Conservation (phyloP, 2,888 invertebrate species). For the Athrips mouffetella region DNA sequence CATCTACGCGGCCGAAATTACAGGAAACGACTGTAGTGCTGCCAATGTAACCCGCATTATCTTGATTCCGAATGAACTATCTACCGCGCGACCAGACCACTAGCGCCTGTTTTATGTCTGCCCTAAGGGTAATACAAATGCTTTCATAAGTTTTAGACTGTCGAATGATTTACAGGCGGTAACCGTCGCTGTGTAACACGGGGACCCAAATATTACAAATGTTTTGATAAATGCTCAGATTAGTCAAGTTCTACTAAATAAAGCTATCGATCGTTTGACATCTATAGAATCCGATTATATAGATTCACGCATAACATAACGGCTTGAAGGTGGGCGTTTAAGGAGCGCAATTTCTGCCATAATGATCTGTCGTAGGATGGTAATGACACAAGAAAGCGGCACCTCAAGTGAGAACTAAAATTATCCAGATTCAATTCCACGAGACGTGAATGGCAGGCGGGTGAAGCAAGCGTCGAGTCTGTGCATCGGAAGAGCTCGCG, state of each 20-base stretch:
- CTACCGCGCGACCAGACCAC: conserved; percentile 43
- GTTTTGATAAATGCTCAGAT: not conserved
- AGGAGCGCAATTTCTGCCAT: conserved; percentile 18
- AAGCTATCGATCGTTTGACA: not conserved
- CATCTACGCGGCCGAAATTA: conserved; percentile 51
- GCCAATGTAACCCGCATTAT: conserved; percentile 61
- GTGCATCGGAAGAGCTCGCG: conserved; percentile 23
- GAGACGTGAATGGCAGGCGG: conserved; percentile 11
- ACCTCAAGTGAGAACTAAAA: conserved; percentile 10
- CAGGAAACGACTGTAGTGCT: conserved; percentile 62
- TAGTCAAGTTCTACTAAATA: not conserved
- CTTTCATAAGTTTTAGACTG: conserved; percentile 15
- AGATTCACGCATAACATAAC: conserved; percentile 10
- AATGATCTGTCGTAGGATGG: conserved; percentile 17
- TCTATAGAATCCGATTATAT: too few species aligned
- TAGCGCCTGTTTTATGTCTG: conserved; percentile 34
- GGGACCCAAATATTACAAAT: conserved; percentile 5
- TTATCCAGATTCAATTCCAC: conserved; percentile 5
- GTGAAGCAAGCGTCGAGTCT: not conserved
- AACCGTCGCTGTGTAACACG: conserved; percentile 6
- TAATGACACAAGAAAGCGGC: conserved; percentile 17
- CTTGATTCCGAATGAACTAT: conserved; percentile 48
- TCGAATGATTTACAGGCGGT: conserved; percentile 9
- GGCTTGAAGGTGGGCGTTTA: conserved; percentile 15
- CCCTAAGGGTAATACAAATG: conserved; percentile 16